Evolutionary conservation across 2,888 invertebrate genomes (phyloP), one percentile per base, ranked within the genome.

Genomic region (Calameuta filiformis): DNA sequence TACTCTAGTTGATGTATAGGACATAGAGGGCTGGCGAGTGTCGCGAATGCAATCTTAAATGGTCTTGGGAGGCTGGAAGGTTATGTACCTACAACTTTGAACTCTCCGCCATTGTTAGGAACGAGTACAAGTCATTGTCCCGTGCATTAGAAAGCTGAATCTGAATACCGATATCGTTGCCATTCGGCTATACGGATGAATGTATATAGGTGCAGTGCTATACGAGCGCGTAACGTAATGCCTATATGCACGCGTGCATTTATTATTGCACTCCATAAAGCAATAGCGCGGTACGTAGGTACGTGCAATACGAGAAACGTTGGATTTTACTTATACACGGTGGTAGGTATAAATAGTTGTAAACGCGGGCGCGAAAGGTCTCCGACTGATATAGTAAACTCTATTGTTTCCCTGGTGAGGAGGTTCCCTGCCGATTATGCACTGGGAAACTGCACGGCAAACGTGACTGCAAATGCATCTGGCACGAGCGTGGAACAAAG

Each of bases 291-390:
- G 34, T 56, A 71, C 12, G 34, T 71, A 71, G 71, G 71, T 71
- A 31, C 15, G 12, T 71, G 31, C 74, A 81, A 68, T 35, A 69
- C 80, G 77, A 71, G 80, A 73, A 40, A 68, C 12, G 37, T 71
- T 71, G 71, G 71, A 71, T 34, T 33, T 34, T 23, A 31, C 31
- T 31, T 33, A 71, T 71, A 23, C 31, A 34, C 71, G 12, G 33
- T 33, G 71, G 71, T 71, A 31, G 71, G 71, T 71, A 71, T 84
- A 86, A 87, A 88, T 86, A 86, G 86, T 85, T 84, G 85, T 82
- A 84, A 88, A 85, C 84, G 87, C 85, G 85, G 84, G 85, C 87
- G 87, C 86, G 87, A 88, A 88, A 89, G 88, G 87, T 86, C 86
- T 85, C 81, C 84, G 81, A 80, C 83, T 82, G 79, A 73, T 71